Evolutionary conservation across 1,140 invertebrate genomes (phyloP).

Genomic region (Gryllus bimaculatus): DNA sequence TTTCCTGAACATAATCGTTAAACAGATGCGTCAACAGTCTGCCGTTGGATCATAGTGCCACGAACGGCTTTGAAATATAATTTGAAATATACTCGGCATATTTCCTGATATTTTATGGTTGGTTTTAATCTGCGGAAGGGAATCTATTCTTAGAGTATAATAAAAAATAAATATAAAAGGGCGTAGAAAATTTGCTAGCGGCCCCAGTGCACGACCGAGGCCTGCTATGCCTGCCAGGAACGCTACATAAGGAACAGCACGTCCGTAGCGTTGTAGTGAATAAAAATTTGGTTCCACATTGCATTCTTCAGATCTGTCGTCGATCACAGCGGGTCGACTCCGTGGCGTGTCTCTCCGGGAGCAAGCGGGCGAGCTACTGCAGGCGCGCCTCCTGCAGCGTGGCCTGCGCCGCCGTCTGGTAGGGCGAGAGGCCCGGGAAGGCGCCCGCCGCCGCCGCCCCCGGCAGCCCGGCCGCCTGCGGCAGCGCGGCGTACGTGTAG

Average conservation of each 20-base stretch:
- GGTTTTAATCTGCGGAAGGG: neutral
- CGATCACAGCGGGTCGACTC: neutral
- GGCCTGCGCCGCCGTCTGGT: slow-evolving; percentile 42
- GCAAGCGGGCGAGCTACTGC: slow-evolving; percentile 33
- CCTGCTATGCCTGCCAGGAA: too few species aligned
- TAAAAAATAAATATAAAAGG: neutral
- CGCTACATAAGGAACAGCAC: too few species aligned
- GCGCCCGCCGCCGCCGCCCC: slow-evolving; percentile 36
- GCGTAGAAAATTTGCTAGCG: neutral
- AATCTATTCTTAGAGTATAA: neutral
- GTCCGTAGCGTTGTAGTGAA: too few species aligned
- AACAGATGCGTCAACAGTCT: neutral
- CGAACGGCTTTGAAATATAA: neutral
- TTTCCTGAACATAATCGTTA: too few species aligned
- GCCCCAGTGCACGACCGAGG: too few species aligned
- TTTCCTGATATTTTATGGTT: too few species aligned
- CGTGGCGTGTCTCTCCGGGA: neutral
- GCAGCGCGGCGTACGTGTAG: slow-evolving; percentile 54
- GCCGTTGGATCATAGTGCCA: neutral
- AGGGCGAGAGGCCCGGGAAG: slow-evolving; percentile 48
- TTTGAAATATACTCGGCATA: too few species aligned
- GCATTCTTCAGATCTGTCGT: neutral
- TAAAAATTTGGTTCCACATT: too few species aligned
- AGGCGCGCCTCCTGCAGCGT: slow-evolving; percentile 46
- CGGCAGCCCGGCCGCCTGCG: slow-evolving; percentile 45